Base-by-base conservation (phyloP, 2,888 invertebrate genomes). In the Celastrina argiolus region DNA sequence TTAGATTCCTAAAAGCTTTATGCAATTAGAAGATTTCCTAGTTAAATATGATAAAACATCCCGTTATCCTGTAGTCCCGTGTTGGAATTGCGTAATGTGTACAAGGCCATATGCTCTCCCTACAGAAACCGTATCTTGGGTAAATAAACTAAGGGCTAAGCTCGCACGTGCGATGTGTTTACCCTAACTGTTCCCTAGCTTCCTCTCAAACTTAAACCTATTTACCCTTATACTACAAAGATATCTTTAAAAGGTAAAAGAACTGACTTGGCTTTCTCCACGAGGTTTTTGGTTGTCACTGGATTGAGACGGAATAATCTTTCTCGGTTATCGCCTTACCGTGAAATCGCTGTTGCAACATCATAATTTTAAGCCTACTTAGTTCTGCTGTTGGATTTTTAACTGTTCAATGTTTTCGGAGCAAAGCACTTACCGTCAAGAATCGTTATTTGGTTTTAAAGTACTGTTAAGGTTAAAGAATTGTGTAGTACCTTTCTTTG, bases 111-210 rank as follows among this genome's bases (percentile, higher is more conserved):
- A n/a, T 59, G 59, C 31, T 16, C 16, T 51, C 45, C 45, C 45
- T 45, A 45, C 18, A 51, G 51, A 22, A 51, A 51, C 59, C 59
- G 59, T 59, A 59, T 31, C 59, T 59, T 34, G 31, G 39, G 61
- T 61, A 61, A 58, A 61, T 61, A 61, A 61, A 39, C 61, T 61
- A 22, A 39, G 61, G 61, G 61, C 61, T 51, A 34, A 61, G 36
- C 64, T 66, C 76, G 79, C 83, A 81, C 83, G 81, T 83, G 82
- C 77, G 74, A 72, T 72, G 69, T 82, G 81, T 81, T 81, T 82
- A 80, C 79, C 67, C 42, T 63, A 68, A 36, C 56, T 56, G 58
- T 61, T 59, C 65, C 41, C 64, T 67, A 41, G 41, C 36, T 65
- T 67, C 61, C 65, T 64, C 66, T 64, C 67, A 16, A 67, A 66